These are phyloP conservation scores for Mylabris phalerata DNA, from an alignment of 1,140 invertebrate genomes.

Conservation along the genomic window DNA sequence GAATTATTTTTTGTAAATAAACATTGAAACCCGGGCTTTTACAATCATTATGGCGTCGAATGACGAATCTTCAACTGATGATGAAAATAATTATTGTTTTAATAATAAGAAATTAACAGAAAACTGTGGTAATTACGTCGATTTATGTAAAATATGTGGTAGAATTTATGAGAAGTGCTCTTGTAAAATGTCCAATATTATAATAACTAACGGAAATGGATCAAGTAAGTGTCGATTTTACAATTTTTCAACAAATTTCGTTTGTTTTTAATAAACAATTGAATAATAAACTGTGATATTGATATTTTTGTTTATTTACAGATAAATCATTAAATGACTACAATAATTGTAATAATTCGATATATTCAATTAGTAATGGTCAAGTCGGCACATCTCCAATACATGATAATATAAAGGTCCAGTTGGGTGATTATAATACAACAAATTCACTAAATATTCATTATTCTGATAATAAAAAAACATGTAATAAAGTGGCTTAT, in stretches of 20 bases:
- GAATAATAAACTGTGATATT: neutral
- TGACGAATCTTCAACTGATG: constrained; percentile 22
- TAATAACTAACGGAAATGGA: constrained; percentile 19
- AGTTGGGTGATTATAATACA: too few species aligned
- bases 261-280: neutral
- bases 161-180: constrained; percentile 18
- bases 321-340: neutral
- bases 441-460: too few species aligned
- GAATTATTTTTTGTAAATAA: constrained; percentile 17
- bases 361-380: too few species aligned
- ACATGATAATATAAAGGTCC: too few species aligned
- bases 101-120: constrained; percentile 10
- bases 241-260: neutral
- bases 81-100: constrained; percentile 27
- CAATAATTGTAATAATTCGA: constrained; percentile 8
- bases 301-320: constrained; percentile 5
- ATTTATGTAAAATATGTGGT: constrained; percentile 18
- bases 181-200: constrained; percentile 17
- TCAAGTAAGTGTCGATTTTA: constrained; percentile 14
- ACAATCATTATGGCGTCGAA: constrained; percentile 30
- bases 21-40: constrained; percentile 25
- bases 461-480: too few species aligned
- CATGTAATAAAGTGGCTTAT: too few species aligned
- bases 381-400: too few species aligned
- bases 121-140: constrained; percentile 2